These are phyloP conservation scores for Paratrypauchen microcephalus DNA, from an alignment of 2,797 vertebrate species.

Conservation along the genomic window DNA sequence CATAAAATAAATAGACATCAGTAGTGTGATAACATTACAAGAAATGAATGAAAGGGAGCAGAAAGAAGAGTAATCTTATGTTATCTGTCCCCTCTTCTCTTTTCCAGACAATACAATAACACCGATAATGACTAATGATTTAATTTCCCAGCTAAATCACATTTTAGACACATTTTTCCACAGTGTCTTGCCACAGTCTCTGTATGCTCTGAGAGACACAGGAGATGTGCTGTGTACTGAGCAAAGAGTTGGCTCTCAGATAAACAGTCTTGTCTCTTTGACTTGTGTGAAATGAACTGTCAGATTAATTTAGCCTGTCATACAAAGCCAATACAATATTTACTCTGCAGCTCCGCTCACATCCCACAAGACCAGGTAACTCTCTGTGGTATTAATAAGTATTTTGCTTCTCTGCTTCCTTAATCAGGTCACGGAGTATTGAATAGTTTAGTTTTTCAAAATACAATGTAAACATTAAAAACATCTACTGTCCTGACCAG, in stretches of 20 bases:
- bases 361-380: neutral
- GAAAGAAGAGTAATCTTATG: no score
- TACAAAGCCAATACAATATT: slow-evolving; percentile 5
- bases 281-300: slow-evolving; percentile 8
- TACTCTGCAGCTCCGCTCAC: neutral
- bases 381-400: neutral
- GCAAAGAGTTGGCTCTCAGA: neutral
- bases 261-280: slow-evolving; percentile 2
- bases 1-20: no score
- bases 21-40: no score
- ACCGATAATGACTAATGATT: no score
- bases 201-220: neutral
- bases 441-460: no score
- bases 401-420: neutral
- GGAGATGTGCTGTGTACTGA: neutral
- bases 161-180: slow-evolving; percentile 8
- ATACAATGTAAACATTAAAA: no score
- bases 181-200: slow-evolving; percentile 5
- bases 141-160: neutral
- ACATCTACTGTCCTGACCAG: no score
- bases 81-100: no score
- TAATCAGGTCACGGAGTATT: neutral
- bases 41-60: no score
- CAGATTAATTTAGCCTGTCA: neutral
- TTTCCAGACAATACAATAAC: no score